Conservation (phyloP, 2,797 vertebrate species). For the Agapornis canus region DNA sequence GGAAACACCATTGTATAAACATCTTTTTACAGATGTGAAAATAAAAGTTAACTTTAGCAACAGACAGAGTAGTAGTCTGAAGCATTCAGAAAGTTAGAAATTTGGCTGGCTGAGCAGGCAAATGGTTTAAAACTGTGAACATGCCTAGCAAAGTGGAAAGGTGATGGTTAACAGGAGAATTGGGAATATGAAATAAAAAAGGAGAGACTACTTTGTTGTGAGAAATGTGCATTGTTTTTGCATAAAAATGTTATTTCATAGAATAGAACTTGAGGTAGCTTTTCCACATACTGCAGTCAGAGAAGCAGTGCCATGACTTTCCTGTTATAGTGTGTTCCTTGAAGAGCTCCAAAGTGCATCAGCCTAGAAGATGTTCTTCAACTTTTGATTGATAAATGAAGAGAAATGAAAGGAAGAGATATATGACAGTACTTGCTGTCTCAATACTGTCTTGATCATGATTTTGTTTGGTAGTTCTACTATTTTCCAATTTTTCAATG, state of each 20-base stretch:
- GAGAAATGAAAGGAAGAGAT: neutral
- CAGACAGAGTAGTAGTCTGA: neutral
- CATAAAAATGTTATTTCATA: neutral
- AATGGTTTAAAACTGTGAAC: neutral
- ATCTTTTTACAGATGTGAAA: neutral
- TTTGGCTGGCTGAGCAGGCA: neutral
- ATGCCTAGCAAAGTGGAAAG: neutral
- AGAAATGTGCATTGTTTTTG: neutral
- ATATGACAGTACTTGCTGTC: neutral
- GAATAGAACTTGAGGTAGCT: neutral
- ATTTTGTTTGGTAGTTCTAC: neutral
- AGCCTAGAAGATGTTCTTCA: neutral
- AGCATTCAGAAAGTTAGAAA: neutral
- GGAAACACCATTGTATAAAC: neutral
- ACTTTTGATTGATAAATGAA: neutral
- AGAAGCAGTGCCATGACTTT: neutral
- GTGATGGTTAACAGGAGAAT: neutral
- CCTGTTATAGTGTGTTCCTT: neutral
- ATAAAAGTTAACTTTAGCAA: neutral
- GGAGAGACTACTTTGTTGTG: neutral
- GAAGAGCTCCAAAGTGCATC: neutral
- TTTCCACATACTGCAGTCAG: fast-evolving
- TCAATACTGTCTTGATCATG: neutral
- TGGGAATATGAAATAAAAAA: neutral
- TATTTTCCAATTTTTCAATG: neutral